phyloP scores from a whole-genome alignment of 2,113 vertebrate species.

The Donacobius atricapilla region DNA sequence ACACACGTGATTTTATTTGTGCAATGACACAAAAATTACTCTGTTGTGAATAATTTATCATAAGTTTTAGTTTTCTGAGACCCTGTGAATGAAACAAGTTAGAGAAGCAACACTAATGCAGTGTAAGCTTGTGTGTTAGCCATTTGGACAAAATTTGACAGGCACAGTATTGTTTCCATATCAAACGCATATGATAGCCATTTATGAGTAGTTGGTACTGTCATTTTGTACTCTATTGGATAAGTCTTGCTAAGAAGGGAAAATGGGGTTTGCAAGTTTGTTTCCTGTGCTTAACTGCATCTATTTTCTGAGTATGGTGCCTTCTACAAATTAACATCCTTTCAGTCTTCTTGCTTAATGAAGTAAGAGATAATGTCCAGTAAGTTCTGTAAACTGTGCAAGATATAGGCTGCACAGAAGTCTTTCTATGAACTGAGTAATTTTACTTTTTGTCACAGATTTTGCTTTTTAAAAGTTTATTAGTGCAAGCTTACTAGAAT shows the following conservation, averaged over 20 bases:
- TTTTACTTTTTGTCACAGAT: background rate
- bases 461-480: background rate
- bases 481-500: background rate
- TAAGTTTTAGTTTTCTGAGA: background rate
- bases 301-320: background rate
- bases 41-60: background rate
- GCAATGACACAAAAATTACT: background rate
- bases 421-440: background rate
- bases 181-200: fast-evolving
- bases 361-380: background rate
- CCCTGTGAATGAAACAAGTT: background rate
- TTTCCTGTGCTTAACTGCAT: background rate
- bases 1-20: background rate
- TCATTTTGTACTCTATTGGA: background rate
- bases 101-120: background rate
- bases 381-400: background rate
- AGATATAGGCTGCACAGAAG: background rate
- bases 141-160: background rate
- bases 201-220: background rate
- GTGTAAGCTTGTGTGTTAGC: background rate
- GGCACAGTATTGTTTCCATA: background rate
- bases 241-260: background rate
- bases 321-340: background rate
- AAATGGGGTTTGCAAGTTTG: background rate
- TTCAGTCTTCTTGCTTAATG: background rate